Conservation (phyloP, 2,888 invertebrate species). For the Dasypogon diadema region DNA sequence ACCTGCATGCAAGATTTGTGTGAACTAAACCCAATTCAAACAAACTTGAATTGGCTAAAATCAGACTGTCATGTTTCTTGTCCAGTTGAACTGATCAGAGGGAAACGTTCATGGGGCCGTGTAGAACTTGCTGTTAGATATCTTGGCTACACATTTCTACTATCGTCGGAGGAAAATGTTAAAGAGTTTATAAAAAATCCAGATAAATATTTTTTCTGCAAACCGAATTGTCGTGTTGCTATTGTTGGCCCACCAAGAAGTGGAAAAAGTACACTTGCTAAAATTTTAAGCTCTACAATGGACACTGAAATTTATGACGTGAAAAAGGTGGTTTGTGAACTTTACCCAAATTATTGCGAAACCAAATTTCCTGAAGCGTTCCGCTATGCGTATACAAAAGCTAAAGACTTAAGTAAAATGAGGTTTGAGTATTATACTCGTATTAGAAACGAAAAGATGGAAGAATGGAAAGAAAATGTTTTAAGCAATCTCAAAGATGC, state of each 20-base stretch:
- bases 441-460: constrained; percentile 12
- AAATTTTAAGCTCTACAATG: constrained; percentile 67
- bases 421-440: constrained; percentile 65
- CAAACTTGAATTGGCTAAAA: constrained; percentile 68
- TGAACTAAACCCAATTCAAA: constrained; percentile 61
- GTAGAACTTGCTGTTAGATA: constrained; percentile 73
- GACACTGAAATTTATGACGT: constrained; percentile 3
- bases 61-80: constrained; percentile 75
- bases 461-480: constrained; percentile 50
- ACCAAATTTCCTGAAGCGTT: neutral
- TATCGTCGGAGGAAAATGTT: constrained; percentile 71
- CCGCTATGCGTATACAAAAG: neutral
- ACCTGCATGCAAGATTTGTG: constrained; percentile 63
- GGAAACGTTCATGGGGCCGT: constrained; percentile 70
- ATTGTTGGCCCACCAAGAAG: constrained; percentile 73
- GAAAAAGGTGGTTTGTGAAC: neutral
- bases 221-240: constrained; percentile 73
- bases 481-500: constrained; percentile 67
- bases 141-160: constrained; percentile 74
- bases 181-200: constrained; percentile 74
- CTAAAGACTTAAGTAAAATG: neutral
- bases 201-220: constrained; percentile 72
- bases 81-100: constrained; percentile 74
- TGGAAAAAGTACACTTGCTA: constrained; percentile 73
- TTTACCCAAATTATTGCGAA: neutral